Base-by-base conservation (phyloP, 2,113 vertebrate genomes). In the Epinephelus lanceolatus region DNA sequence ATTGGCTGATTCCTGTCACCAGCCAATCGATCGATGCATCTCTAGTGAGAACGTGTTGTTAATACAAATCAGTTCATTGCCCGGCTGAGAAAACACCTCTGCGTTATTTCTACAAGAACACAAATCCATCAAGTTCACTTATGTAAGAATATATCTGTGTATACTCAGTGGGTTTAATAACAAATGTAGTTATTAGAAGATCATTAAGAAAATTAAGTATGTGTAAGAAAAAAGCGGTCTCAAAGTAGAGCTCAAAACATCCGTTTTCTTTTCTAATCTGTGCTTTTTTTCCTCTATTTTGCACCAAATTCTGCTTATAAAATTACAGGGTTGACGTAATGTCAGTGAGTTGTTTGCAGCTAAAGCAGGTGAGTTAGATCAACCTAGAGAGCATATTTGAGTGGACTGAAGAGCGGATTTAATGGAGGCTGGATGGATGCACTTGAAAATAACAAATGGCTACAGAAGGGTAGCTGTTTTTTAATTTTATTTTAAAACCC, bases 381-480 rank as follows among this genome's bases (percentile, higher is more conserved):
- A 59, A 23, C 45, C 23, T 19, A 18, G 27, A 68, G 12, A 75
- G n/a, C 63, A 62, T 1, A 49, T 57, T 8, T 63, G 14, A 82
- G 60, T 27, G 65, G 18, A 23, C 61, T 73, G 53, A 79, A 47
- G 30, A 78, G 30, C 3, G 0, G 19, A 18, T 71, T 61, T 53
- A 80, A 75, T 59, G 51, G 53, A 7, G 19, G 17, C 25, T 71
- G 60, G 53, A 45, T 61, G 51, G 56, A 75, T 73, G 52, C 33
- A 81, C 23, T 66, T 78, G 14, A 74, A 14, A 51, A 60, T 74
- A 75, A 81, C 45, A 60, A 86, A 72, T 14, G 59, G 61, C 33
- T 72, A 45, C 55, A 47, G 49, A 33, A 33, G 18, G 10, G n/a
- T 19, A 56, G 62, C 4, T 40, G 6, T 78, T 67, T 30, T 7